Evolutionary conservation across 2,113 vertebrate genomes (phyloP), one percentile per base, ranked within the genome.

Genomic region (Anguilla japonica): DNA sequence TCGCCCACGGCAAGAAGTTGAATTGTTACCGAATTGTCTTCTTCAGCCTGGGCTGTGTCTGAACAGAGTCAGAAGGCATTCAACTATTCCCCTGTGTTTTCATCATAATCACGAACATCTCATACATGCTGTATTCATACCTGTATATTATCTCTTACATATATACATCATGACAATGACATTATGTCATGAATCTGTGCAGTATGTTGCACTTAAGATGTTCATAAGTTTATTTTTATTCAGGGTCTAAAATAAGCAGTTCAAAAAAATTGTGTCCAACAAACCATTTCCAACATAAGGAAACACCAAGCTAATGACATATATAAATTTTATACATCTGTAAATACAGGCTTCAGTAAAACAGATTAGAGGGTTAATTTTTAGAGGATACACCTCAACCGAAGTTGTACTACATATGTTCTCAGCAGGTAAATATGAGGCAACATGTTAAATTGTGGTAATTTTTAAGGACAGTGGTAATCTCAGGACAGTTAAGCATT

Each of bases 1-100:
- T 91, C 88, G 94, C 93, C 93, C 90, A 90, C 89, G 90, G 94
- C 93, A 95, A 93, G 93, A 91, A 92, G 90, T 91, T 91, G 92
- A 92, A 90, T 88, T 82, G 85, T 89, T 89, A 84, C 67, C 82
- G 34, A 87, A 89, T 40, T 88, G 87, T 88, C 82, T 56, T 78
- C 85, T 89, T 88, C 90, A 90, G 83, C 79, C 16, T 87, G 86
- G 43, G 29, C 56, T 57, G 50, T 88, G 87, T 91, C 91, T 93
- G 93, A 93, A 93, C 86, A 84, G 93, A 88, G 87, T 88, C 43
- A 4, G 39, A 87, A 89, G n/a, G 41, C n/a, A 56, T 41, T 34
- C 60, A 75, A 41, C 40, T 3, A 34, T 13, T 34, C 34, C 26
- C 20, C 6, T 71, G 22, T 71, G 26, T n/a, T n/a, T n/a, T 22